Conservation (phyloP, 2,797 vertebrate genomes). For the Limnodromus scolopaceus region DNA sequence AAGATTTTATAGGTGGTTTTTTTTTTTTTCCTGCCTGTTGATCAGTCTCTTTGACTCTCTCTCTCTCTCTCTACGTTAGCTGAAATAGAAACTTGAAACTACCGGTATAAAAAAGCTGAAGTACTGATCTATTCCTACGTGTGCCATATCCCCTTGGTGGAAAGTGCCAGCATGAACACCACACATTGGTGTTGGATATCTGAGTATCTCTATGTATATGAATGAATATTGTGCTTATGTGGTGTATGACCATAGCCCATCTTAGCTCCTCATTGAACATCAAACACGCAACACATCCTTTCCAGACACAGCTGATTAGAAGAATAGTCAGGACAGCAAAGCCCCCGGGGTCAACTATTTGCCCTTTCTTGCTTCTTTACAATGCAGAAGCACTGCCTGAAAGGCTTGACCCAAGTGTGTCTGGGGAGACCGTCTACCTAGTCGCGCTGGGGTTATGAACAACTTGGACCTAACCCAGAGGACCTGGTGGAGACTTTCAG, state of each 20-base stretch:
- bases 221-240: background rate
- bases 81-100: constrained; percentile 39
- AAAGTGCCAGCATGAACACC: background rate
- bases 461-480: background rate
- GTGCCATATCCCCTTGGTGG: background rate
- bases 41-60: constrained; percentile 9
- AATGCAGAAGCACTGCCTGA: background rate
- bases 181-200: background rate
- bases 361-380: background rate
- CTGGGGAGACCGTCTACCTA: background rate
- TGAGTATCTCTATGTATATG: background rate
- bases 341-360: background rate
- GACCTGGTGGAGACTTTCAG: background rate
- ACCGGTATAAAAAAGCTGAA: background rate
- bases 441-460: background rate
- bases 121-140: background rate
- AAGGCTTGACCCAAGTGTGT: background rate
- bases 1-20: background rate
- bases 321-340: background rate
- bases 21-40: background rate
- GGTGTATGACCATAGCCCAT: background rate
- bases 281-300: background rate
- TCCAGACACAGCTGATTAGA: background rate
- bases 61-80: background rate
- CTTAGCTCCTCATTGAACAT: background rate